Evolutionary conservation across 2,888 invertebrate species (phyloP), one percentile per base, ranked within the genome.

Genomic region (Temnothorax ravouxi): DNA sequence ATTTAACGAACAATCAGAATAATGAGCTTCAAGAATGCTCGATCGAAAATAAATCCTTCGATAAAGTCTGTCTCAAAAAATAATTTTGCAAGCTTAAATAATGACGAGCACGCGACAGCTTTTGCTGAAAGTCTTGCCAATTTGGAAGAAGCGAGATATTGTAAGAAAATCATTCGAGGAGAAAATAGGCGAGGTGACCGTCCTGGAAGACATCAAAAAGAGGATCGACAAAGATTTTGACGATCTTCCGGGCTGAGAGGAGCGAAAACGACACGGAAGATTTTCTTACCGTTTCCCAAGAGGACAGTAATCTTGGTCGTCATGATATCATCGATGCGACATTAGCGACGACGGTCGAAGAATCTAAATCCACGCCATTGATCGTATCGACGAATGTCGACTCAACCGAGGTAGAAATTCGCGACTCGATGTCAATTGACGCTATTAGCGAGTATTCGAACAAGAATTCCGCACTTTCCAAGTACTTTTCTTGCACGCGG

Each of bases 211-310:
- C n/a, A 87, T 89, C 5, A 89, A 86, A 34, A 83, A 62, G 25
- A 82, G 89, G 9, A 89, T 89, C 41, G 88, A 89, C 34, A n/a
- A 64, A 41, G 89, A 89, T 59, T 85, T 89, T 25, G 84, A 88
- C 13, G 41, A 41, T 52, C 29, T 9, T 3, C 18, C 62, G 29
- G n/a, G 3, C 9, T 6, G 66, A 54, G 11, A 82, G 25, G 34
- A 13, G 38, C 15, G 67, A 76, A 15, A 83, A 74, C 15, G 81
- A 81, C 52, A 13, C n/a, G n/a, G 81, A 81, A n/a, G 81, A 81
- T 13, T 75, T 74, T 47, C 2, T 62, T 11, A 62, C 75, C 2
- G 4, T 54, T 52, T 62, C 75, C 8, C 79, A 18, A 38, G 71
- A 71, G 9, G 34, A n/a, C 25, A 71, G 47, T 5, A 15, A 67